A percentile compares a stretch with the other conserved stretches of the same genome.
Conservation (phyloP, 2,113 vertebrate genomes). For the Ageneiosus marmoratus region DNA sequence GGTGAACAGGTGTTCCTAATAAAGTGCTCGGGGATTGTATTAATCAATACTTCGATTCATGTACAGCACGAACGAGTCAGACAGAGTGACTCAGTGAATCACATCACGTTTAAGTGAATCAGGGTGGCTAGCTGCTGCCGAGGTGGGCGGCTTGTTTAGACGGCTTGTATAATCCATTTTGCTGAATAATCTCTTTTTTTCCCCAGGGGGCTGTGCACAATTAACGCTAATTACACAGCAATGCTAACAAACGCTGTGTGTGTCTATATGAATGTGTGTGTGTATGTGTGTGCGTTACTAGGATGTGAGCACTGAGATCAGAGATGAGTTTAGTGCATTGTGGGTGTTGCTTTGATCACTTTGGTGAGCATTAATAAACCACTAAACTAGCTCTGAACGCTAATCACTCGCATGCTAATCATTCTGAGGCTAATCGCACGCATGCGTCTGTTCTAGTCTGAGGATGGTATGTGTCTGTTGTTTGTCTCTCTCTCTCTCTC, state of each 20-base stretch:
- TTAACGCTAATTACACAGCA: slow-evolving; percentile 9
- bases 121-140: neutral
- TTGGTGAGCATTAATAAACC: slow-evolving; percentile 9
- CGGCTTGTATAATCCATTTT: slow-evolving; percentile 10
- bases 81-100: neutral
- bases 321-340: slow-evolving; percentile 11
- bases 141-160: slow-evolving; percentile 21
- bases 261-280: neutral
- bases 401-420: slow-evolving; percentile 2
- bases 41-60: neutral
- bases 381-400: neutral
- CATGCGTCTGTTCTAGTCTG: neutral
- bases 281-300: neutral
- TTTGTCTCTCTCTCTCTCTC: neutral
- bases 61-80: neutral
- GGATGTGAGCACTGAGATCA: neutral
- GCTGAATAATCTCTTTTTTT: slow-evolving; percentile 10
- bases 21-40: neutral
- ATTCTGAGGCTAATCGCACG: neutral
- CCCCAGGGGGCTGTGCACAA: neutral
- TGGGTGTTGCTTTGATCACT: slow-evolving; percentile 18
- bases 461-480: no score
- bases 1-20: neutral
- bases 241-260: neutral
- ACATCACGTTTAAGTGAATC: neutral